These are phyloP conservation scores for Erebia aethiops DNA, from an alignment of 2,888 invertebrate species.

Conservation along the genomic window DNA sequence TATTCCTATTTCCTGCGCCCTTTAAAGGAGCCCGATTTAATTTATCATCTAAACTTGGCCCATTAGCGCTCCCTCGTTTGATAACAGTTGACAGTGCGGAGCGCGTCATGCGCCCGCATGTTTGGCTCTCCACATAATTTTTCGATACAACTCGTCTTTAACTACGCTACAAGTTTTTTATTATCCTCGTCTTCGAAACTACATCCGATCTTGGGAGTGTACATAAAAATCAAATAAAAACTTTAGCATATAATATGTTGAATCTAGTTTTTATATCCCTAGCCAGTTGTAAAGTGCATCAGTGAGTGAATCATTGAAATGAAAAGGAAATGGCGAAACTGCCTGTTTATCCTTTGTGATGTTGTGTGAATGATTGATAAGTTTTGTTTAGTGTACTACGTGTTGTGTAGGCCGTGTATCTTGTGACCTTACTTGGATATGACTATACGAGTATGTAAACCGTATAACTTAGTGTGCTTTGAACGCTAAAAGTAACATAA, in stretches of 20 bases:
- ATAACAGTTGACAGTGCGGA: constrained; percentile 66
- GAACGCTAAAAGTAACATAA: constrained; percentile 21
- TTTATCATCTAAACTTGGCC: constrained; percentile 72
- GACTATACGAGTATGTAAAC: constrained; percentile 6
- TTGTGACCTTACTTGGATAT: constrained; percentile 32
- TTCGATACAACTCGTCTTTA: constrained; percentile 25
- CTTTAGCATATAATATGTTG: constrained; percentile 10
- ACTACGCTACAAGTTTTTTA: constrained; percentile 17
- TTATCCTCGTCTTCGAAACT: constrained; percentile 24
- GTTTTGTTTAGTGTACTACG: constrained; percentile 33
- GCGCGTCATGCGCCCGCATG: constrained; percentile 55
- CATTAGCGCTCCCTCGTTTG: constrained; percentile 73
- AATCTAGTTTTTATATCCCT: constrained; percentile 32
- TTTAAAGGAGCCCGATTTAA: constrained; percentile 69
- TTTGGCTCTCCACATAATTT: constrained; percentile 27
- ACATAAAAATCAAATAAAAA: not conserved
- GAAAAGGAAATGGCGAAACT: constrained; percentile 58
- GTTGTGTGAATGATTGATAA: constrained; percentile 39
- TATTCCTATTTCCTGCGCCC: constrained; percentile 73
- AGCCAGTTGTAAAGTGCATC: constrained; percentile 42
- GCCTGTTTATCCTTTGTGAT: constrained; percentile 45
- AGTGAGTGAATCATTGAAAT: constrained; percentile 66
- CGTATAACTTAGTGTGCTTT: constrained; percentile 9
- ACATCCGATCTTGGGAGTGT: not conserved
- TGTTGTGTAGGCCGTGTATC: constrained; percentile 34